Evolutionary conservation across 30 jellyfish, hydroid and myxozoan genomes (phyloP).

Genomic region (Aurelia aurita): DNA sequence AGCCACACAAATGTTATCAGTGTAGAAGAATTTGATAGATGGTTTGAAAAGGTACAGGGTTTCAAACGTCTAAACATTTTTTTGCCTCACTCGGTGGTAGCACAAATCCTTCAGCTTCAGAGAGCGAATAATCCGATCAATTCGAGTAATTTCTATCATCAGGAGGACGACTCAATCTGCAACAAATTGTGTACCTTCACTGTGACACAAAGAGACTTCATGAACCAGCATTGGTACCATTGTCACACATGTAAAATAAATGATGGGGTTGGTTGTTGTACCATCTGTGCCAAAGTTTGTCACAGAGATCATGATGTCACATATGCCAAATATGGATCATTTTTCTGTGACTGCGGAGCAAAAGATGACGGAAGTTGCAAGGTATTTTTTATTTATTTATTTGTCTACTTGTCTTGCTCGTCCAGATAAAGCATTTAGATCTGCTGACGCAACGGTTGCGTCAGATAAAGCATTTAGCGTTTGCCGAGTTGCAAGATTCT

Average conservation of each 20-base stretch:
- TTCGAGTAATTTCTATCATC: too few species aligned
- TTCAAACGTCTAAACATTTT: too few species aligned
- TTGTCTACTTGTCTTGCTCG: not conserved
- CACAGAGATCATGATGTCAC: slow-evolving; percentile 97
- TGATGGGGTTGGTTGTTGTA: slow-evolving; percentile 97
- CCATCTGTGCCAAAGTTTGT: slow-evolving; percentile 96
- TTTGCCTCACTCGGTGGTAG: too few species aligned
- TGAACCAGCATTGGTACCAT: slow-evolving; percentile 98
- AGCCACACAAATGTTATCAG: too few species aligned
- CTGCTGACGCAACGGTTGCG: too few species aligned
- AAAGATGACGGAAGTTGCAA: slow-evolving; percentile 97
- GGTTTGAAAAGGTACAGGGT: too few species aligned
- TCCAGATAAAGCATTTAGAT: too few species aligned
- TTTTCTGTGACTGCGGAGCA: slow-evolving; percentile 97
- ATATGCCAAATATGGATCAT: slow-evolving; percentile 95
- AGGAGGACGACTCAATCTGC: slow-evolving; percentile 87
- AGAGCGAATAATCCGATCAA: too few species aligned
- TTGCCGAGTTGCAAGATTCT: too few species aligned
- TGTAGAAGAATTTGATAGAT: too few species aligned
- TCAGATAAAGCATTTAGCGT: too few species aligned
- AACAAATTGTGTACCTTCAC: slow-evolving; percentile 88
- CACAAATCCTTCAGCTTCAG: too few species aligned
- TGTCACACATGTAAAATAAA: slow-evolving; percentile 98
- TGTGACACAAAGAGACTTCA: slow-evolving; percentile 87
- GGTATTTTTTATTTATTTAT: slow-evolving; percentile 26